Evolutionary conservation across 2,797 vertebrate species (phyloP).

Genomic region (Cuculus canorus): DNA sequence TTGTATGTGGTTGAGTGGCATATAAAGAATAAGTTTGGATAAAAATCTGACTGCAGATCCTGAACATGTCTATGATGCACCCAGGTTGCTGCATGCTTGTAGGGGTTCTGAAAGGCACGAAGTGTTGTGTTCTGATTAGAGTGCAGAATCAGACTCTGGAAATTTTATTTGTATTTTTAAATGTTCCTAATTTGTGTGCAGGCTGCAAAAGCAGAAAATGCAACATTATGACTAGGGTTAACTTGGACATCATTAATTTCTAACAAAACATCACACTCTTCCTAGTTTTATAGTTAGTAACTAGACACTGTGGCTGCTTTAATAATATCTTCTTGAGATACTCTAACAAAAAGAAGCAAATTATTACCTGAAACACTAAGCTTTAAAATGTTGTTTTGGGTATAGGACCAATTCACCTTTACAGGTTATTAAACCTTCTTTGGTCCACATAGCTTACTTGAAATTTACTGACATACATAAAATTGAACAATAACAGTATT

Average conservation of each 20-base stretch:
- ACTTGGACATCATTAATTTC: background rate
- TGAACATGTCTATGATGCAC: background rate
- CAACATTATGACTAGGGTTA: background rate
- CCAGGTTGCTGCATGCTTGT: background rate
- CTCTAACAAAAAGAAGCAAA: background rate
- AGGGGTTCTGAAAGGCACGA: background rate
- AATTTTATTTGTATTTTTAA: background rate
- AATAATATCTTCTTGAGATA: background rate
- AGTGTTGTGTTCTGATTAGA: background rate
- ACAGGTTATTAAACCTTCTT: background rate
- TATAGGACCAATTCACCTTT: background rate
- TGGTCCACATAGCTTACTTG: background rate
- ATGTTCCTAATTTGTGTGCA: background rate
- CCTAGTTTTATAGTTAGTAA: background rate
- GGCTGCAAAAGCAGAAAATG: background rate
- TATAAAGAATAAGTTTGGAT: background rate
- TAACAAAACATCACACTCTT: background rate
- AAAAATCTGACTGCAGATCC: background rate
- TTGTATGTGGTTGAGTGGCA: background rate
- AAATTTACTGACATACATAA: background rate
- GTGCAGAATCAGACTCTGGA: background rate
- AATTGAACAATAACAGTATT: background rate
- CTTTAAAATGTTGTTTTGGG: background rate
- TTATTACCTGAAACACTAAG: background rate
- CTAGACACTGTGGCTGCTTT: background rate